These are phyloP conservation scores for Belgica antarctica DNA, from an alignment of 2,888 invertebrate species.

Conservation along the genomic window DNA sequence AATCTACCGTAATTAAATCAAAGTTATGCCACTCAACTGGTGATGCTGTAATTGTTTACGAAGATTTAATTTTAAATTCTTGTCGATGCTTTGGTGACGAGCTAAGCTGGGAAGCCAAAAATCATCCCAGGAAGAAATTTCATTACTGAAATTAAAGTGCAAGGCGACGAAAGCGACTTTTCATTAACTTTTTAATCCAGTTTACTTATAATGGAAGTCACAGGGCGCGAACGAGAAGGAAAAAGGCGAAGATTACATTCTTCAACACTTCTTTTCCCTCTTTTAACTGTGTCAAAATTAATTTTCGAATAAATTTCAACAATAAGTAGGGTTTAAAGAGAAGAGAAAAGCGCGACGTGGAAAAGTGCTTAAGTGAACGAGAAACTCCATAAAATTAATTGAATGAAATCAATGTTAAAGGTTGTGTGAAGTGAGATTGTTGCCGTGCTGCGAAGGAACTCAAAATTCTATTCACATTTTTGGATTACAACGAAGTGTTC, in stretches of 20 bases:
- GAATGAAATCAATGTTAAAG: constrained; percentile 26
- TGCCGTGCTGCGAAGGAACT: background rate
- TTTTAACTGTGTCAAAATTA: constrained; percentile 39
- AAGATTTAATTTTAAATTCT: too few relatives aligned
- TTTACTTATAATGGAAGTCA: constrained; percentile 30
- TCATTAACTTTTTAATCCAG: constrained; percentile 40
- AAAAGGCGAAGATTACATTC: background rate
- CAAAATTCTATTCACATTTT: constrained; percentile 36
- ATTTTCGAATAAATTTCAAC: constrained; percentile 38
- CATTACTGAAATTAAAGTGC: constrained; percentile 21
- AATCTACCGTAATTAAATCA: too few relatives aligned
- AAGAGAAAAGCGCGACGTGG: background rate
- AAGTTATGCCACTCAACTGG: too few relatives aligned
- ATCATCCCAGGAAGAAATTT: background rate
- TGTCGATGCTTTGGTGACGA: too few relatives aligned
- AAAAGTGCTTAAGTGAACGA: constrained; percentile 8
- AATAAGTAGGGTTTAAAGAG: constrained; percentile 25
- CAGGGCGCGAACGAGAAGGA: background rate
- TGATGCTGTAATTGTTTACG: too few relatives aligned
- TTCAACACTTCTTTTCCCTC: constrained; percentile 10
- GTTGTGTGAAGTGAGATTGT: constrained; percentile 9
- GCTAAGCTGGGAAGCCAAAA: background rate
- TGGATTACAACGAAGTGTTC: background rate
- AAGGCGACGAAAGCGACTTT: background rate
- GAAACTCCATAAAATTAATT: constrained; percentile 27